phyloP scores from a whole-genome alignment of 92 coral and sea anemone genomes.

The Epizoanthus stellaris region DNA sequence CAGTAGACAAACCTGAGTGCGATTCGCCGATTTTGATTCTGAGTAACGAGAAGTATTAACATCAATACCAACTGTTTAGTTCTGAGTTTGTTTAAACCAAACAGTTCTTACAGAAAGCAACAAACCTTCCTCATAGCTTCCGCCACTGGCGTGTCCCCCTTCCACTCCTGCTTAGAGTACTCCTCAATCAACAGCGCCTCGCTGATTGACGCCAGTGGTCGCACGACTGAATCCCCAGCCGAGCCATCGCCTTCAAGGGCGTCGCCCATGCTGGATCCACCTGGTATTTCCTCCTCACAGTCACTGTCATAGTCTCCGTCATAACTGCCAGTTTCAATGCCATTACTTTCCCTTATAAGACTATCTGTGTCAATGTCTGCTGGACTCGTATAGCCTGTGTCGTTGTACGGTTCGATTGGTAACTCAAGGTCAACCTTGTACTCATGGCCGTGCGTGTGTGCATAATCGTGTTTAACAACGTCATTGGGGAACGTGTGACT shows the following conservation, averaged over 20 bases:
- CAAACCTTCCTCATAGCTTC: conserved; percentile 47
- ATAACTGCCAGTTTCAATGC: conserved; percentile 19
- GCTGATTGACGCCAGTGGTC: conserved; percentile 12
- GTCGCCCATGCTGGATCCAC: background rate
- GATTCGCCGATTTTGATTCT: too few relatives aligned
- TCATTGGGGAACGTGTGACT: conserved; percentile 24
- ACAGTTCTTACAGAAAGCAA: background rate
- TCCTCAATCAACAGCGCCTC: conserved; percentile 34
- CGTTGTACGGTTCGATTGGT: conserved; percentile 19
- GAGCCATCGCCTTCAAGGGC: background rate
- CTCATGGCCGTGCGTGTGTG: conserved; percentile 36
- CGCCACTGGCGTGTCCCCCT: conserved; percentile 15
- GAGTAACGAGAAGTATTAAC: too few relatives aligned
- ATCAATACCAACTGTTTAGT: too few relatives aligned
- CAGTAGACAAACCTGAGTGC: too few relatives aligned
- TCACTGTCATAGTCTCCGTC: conserved; percentile 39
- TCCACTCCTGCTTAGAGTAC: conserved; percentile 39
- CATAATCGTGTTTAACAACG: conserved; percentile 36
- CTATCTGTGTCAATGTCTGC: conserved; percentile 35
- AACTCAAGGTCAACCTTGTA: conserved; percentile 4
- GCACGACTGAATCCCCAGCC: conserved; percentile 2
- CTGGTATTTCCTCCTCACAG: background rate
- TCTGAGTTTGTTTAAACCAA: too few relatives aligned
- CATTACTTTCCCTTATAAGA: conserved; percentile 21
- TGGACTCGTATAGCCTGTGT: conserved; percentile 37